A percentile compares a stretch with the other conserved stretches of the same genome.
These are phyloP conservation scores for Aproaerema taeniolella DNA, from an alignment of 2,888 invertebrate species.

Conservation along the genomic window DNA sequence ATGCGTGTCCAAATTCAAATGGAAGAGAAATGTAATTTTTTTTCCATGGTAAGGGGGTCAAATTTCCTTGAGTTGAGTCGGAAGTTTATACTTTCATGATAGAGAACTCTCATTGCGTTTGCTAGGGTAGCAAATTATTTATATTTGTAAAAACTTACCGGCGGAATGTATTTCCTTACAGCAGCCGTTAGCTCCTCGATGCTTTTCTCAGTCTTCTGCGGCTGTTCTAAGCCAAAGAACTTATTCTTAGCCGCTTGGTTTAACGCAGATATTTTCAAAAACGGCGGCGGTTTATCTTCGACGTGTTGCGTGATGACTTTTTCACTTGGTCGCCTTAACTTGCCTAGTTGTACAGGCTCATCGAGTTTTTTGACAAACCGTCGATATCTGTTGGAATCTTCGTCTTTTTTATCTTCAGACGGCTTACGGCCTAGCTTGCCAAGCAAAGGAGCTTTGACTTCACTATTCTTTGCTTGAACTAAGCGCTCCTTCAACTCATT, in stretches of 20 bases:
- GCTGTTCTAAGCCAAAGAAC: slow-evolving; percentile 58
- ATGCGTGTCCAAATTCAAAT: too few relatives aligned
- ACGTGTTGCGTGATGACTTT: slow-evolving; percentile 33
- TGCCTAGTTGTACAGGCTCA: slow-evolving; percentile 61
- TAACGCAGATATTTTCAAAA: slow-evolving; percentile 54
- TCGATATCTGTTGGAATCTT: slow-evolving; percentile 43
- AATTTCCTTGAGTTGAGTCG: too few relatives aligned
- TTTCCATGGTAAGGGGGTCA: too few relatives aligned
- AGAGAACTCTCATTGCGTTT: too few relatives aligned
- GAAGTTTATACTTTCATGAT: too few relatives aligned
- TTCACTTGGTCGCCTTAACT: slow-evolving; percentile 51
- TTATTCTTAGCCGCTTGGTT: slow-evolving; percentile 65
- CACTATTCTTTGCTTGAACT: slow-evolving; percentile 49
- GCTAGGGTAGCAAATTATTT: too few relatives aligned
- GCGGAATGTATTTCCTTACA: slow-evolving; percentile 66
- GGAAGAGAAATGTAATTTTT: too few relatives aligned
- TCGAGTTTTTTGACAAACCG: slow-evolving; percentile 52
- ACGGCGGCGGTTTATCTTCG: slow-evolving; percentile 40
- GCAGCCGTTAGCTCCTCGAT: slow-evolving; percentile 62
- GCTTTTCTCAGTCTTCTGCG: slow-evolving; percentile 50
- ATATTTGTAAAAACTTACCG: too few relatives aligned
- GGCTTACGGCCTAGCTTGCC: slow-evolving; percentile 58
- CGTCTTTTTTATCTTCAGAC: slow-evolving; percentile 48
- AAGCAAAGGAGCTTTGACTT: slow-evolving; percentile 51
- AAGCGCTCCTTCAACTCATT: slow-evolving; percentile 40